phyloP scores from a whole-genome alignment of 2,888 invertebrate species.

The Callyntrura sp. region DNA sequence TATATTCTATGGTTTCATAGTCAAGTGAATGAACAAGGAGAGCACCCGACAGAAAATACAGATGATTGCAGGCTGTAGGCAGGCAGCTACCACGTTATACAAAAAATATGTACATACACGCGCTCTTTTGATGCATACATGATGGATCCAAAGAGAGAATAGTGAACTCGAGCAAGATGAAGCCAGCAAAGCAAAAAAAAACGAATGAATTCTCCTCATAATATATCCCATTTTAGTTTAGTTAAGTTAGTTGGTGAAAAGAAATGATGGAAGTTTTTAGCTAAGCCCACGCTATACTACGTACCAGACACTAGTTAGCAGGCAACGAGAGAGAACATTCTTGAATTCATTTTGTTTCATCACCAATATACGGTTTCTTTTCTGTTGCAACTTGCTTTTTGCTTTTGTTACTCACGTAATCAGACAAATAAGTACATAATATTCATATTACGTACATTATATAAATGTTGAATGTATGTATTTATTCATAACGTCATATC shows the following conservation, averaged over 20 bases:
- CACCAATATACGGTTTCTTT: conserved; percentile 50
- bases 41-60: conserved; percentile 15
- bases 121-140: conserved; percentile 33
- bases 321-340: conserved; percentile 43
- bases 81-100: no score
- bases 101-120: conserved; percentile 10
- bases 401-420: neutral
- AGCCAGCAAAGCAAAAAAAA: conserved; percentile 51
- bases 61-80: neutral
- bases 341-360: conserved; percentile 69
- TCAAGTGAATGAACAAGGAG: neutral
- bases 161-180: conserved; percentile 25
- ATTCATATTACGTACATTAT: no score
- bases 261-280: conserved; percentile 23
- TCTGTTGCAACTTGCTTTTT: conserved; percentile 9
- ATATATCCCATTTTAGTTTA: neutral
- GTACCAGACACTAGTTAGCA: conserved; percentile 22
- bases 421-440: neutral
- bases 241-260: conserved; percentile 15
- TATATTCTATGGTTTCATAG: no score
- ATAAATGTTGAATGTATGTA: no score
- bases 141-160: conserved; percentile 22
- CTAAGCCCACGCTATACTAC: conserved; percentile 30
- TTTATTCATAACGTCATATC: conserved; percentile 28
- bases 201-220: conserved; percentile 42